These are phyloP conservation scores for Theretra japonica DNA, from an alignment of 2,888 invertebrate genomes.

Conservation along the genomic window DNA sequence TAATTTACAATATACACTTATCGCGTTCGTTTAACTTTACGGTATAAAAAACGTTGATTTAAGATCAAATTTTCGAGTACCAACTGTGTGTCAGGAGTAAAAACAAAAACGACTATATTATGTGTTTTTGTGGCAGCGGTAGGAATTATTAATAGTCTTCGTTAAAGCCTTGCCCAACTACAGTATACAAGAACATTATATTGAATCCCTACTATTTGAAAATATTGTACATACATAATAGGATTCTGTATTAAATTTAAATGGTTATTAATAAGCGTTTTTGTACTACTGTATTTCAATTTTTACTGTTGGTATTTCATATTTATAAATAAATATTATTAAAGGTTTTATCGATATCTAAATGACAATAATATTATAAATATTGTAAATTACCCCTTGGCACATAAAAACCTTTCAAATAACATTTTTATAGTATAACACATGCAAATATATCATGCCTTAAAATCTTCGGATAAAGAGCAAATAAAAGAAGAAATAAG, in stretches of 20 bases:
- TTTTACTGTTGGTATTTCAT: background rate
- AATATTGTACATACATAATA: too few relatives aligned
- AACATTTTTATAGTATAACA: background rate
- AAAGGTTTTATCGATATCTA: background rate
- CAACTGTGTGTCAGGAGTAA: too few relatives aligned
- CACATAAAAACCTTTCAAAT: background rate
- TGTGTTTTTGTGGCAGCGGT: background rate
- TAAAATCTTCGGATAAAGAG: constrained; percentile 37
- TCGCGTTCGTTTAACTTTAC: too few relatives aligned
- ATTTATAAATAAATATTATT: background rate
- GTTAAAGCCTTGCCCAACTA: too few relatives aligned
- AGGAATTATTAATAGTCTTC: background rate
- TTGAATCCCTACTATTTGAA: too few relatives aligned
- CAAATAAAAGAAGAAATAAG: constrained; percentile 56
- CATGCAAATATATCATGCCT: constrained; percentile 54
- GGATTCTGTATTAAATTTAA: too few relatives aligned
- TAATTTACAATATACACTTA: background rate
- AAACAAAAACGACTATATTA: background rate
- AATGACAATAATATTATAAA: background rate
- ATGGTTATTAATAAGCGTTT: too few relatives aligned
- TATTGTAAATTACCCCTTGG: constrained; percentile 10
- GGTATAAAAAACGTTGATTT: background rate
- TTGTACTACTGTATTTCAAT: background rate
- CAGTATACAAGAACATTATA: too few relatives aligned
- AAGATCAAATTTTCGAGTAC: background rate